Evolutionary conservation across 2,797 vertebrate genomes (phyloP).

Genomic region (Euphonia xanthogaster): DNA sequence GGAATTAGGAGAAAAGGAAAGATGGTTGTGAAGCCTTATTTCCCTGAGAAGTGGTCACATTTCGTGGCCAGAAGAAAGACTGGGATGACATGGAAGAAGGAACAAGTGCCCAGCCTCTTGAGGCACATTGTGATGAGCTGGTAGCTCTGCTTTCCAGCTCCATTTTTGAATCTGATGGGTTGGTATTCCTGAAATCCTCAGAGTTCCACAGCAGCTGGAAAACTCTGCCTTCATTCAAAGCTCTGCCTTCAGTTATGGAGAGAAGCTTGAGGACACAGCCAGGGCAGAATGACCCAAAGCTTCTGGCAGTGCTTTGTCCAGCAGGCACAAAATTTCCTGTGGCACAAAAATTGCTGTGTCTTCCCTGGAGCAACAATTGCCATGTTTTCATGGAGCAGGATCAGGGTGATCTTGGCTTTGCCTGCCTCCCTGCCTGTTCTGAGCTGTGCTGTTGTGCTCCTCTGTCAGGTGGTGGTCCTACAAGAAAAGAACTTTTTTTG

Average conservation of each 20-base stretch:
- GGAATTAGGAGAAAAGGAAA: background rate
- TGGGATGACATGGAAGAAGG: background rate
- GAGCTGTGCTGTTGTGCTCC: background rate
- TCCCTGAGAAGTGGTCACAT: background rate
- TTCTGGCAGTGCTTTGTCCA: background rate
- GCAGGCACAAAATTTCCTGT: background rate
- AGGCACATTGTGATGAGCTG: background rate
- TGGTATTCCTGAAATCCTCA: background rate
- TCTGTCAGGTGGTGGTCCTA: background rate
- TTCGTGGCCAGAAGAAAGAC: background rate
- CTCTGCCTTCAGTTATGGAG: background rate
- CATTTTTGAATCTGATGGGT: background rate
- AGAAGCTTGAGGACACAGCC: accelerated
- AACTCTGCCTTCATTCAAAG: background rate
- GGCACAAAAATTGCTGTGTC: background rate
- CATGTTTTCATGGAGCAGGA: background rate
- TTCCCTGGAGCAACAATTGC: background rate
- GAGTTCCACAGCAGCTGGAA: background rate
- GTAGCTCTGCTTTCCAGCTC: background rate
- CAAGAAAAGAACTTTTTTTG: accelerated
- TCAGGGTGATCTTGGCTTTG: background rate
- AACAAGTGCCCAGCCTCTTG: background rate
- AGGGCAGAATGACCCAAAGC: background rate
- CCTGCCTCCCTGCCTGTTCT: background rate
- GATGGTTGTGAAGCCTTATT: background rate